Evolutionary conservation across 2,797 vertebrate species (phyloP), one percentile per base, ranked within the genome.

Genomic region (Lithobates sylvaticus): DNA sequence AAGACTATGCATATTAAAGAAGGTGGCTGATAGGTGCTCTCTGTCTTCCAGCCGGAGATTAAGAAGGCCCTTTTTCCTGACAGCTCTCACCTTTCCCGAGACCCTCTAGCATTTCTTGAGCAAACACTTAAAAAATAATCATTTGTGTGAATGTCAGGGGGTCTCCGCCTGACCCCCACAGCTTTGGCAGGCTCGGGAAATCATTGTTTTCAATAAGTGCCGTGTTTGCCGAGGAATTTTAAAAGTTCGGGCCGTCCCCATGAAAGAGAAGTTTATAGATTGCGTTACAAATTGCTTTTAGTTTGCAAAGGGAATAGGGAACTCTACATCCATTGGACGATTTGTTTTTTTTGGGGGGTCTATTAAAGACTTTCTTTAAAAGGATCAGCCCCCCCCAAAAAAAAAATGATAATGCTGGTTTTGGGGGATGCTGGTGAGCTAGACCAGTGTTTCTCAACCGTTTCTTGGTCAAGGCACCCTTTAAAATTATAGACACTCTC

Each of bases 1-100:
- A 93, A 93, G 92, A 90, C 90, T 90, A 93, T 91, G 91, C 93
- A 92, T 93, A 93, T 93, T 93, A 91, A 92, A 92, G 89, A 54
- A 89, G 90, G 91, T 88, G 91, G 91, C 84, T 89, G 91, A 76
- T 86, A 87, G 91, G 90, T 12, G 21, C 87, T 89, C 85, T 88
- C 89, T 2, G 5, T 90, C 90, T 91, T 91, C 89, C 90, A 92
- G 90, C 84, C 87, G 89, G 88, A 91, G 91, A 93, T 92, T 92
- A 93, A 91, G 88, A 88, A 78, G 88, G 89, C 89, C 88, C 76
- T 85, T 88, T 84, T 42, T 90, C 87, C 89, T 91, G 91, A 91
- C 89, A 89, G 87, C 74, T 85, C 90, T 83, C 89, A 90, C 88
- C 83, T 88, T 91, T 89, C 85, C 80, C 7, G 73, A 85, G 67